Evolutionary conservation across 1,140 invertebrate species (phyloP).

Genomic region (Venustaconcha ellipsiformis): DNA sequence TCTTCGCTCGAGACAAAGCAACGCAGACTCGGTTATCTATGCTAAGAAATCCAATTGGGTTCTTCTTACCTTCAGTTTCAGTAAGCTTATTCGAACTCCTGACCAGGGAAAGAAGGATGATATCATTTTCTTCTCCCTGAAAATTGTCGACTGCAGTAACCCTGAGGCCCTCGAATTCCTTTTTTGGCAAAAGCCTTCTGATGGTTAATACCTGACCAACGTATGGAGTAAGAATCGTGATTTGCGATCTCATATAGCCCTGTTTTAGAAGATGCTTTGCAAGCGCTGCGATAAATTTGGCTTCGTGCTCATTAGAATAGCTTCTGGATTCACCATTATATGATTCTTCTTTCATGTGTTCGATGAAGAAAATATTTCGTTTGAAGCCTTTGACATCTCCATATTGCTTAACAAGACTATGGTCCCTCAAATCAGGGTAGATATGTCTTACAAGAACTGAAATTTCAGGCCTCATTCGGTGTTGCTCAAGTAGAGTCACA

Average conservation of each 20-base stretch:
- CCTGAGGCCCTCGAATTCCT: conserved; percentile 47
- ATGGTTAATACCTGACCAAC: conserved; percentile 62
- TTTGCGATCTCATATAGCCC: conserved; percentile 57
- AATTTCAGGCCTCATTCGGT: conserved; percentile 64
- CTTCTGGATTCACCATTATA: conserved; percentile 60
- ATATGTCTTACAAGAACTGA: conserved; percentile 63
- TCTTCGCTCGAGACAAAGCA: conserved; percentile 83
- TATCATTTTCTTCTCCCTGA: conserved; percentile 85
- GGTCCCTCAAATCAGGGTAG: conserved; percentile 64
- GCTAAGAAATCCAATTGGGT: conserved; percentile 81
- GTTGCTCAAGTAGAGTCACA: conserved; percentile 38
- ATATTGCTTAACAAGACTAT: conserved; percentile 51
- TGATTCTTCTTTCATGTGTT: conserved; percentile 59
- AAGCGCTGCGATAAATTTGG: conserved; percentile 53
- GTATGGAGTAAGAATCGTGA: conserved; percentile 69
- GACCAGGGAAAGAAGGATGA: conserved; percentile 86
- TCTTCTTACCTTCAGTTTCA: conserved; percentile 22
- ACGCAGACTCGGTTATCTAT: conserved; percentile 86
- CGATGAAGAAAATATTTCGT: conserved; percentile 66
- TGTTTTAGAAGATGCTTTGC: conserved; percentile 66
- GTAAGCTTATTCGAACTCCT: conserved; percentile 74
- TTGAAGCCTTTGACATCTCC: conserved; percentile 62
- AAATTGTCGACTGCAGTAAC: conserved; percentile 82
- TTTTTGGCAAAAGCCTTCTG: conserved; percentile 54
- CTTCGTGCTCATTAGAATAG: conserved; percentile 65